A percentile compares a stretch with the other conserved stretches of the same genome.
Evolutionary conservation across 1,140 invertebrate species (phyloP).

Genomic region (Papilio polyxenes): DNA sequence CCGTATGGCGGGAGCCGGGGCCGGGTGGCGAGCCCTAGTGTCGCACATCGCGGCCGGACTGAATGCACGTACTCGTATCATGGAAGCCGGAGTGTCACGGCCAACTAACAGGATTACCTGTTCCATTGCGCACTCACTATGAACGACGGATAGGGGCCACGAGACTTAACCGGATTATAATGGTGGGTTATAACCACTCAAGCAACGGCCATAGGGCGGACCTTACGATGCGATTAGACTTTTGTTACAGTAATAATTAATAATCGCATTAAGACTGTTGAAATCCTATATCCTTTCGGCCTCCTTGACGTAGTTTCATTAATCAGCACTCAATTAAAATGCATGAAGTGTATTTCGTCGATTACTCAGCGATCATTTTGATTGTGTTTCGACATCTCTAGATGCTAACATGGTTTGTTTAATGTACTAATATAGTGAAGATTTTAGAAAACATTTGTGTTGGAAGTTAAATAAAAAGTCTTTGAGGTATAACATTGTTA

Average conservation of each 20-base stretch:
- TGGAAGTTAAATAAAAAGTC: not conserved
- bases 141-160: conserved; percentile 66
- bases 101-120: conserved; percentile 79
- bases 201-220: conserved; percentile 52
- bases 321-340: conserved; percentile 25
- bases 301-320: not conserved
- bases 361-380: not conserved
- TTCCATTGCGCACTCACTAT: conserved; percentile 73
- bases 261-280: conserved; percentile 11
- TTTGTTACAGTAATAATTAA: conserved; percentile 17
- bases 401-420: not conserved
- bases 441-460: not conserved
- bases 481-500: not conserved
- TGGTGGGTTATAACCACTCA: conserved; percentile 62
- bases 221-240: conserved; percentile 41
- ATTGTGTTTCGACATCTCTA: not conserved
- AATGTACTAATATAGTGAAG: not conserved
- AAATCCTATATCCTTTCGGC: conserved; percentile 13
- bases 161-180: conserved; percentile 71
- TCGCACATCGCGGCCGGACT: conserved; percentile 69
- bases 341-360: conserved; percentile 2
- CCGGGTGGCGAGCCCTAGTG: conserved; percentile 66
- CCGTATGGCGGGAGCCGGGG: conserved; percentile 72
- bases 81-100: conserved; percentile 77
- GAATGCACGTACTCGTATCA: conserved; percentile 61